Conservation (phyloP, 1,140 invertebrate genomes). For the Calycopis cecrops region DNA sequence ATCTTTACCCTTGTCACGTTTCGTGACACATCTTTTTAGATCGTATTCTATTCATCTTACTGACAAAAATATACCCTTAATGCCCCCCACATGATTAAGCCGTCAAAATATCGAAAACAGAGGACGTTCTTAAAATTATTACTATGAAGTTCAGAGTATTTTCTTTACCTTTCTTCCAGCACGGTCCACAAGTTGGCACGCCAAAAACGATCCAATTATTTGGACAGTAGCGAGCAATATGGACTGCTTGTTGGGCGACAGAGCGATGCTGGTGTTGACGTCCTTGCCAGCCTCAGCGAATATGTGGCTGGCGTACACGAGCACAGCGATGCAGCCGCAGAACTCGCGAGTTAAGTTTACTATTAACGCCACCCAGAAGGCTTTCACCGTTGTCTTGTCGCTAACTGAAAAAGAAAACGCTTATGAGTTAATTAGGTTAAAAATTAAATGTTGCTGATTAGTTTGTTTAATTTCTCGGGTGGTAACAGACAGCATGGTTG, state of each 20-base stretch:
- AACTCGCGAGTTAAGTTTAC: slow-evolving; percentile 59
- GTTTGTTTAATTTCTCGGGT: too few species aligned
- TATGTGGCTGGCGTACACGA: slow-evolving; percentile 64
- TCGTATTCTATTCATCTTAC: too few species aligned
- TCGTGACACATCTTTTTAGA: too few species aligned
- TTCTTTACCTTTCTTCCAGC: slow-evolving; percentile 54
- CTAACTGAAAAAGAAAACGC: slow-evolving; percentile 36
- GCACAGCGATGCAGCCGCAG: slow-evolving; percentile 62
- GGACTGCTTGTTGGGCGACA: slow-evolving; percentile 62
- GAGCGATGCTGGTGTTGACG: slow-evolving; percentile 38
- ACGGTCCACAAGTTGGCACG: slow-evolving; percentile 59
- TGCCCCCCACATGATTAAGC: too few species aligned
- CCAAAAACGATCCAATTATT: slow-evolving; percentile 59
- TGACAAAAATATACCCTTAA: too few species aligned
- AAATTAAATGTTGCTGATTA: too few species aligned
- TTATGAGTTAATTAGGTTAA: too few species aligned
- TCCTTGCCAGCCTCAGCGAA: slow-evolving; percentile 56
- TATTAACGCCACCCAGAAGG: slow-evolving; percentile 60
- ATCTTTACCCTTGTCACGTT: too few species aligned
- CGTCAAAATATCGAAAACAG: too few species aligned
- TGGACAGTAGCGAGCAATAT: slow-evolving; percentile 59
- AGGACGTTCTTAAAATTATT: too few species aligned
- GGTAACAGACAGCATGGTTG: too few species aligned
- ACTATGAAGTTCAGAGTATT: neutral
- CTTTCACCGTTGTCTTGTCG: slow-evolving; percentile 57